These are phyloP conservation scores for Myripristis jacobus DNA, from an alignment of 2,797 vertebrate species.

Conservation along the genomic window DNA sequence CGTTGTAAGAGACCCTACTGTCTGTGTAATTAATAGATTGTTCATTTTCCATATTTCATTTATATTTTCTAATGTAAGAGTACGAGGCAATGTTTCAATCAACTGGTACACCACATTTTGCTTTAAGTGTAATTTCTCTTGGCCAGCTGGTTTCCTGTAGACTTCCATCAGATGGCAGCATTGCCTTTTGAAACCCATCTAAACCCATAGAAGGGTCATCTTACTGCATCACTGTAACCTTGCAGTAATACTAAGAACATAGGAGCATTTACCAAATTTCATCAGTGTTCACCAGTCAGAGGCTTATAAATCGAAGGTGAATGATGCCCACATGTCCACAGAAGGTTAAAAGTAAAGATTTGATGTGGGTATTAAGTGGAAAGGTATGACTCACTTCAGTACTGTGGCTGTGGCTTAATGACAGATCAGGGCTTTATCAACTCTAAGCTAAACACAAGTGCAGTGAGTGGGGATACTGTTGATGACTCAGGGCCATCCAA, in stretches of 20 bases:
- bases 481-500: constrained; percentile 11
- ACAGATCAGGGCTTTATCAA: constrained; percentile 17
- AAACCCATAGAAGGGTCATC: constrained; percentile 10
- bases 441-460: background rate
- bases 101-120: background rate
- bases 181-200: constrained; percentile 61
- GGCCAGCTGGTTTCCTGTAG: constrained; percentile 22
- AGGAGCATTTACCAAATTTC: constrained; percentile 24
- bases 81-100: background rate
- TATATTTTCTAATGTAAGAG: background rate
- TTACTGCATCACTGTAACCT: constrained; percentile 33
- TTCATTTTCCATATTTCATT: background rate
- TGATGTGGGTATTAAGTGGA: constrained; percentile 22
- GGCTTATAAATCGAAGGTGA: background rate
- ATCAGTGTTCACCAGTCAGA: background rate
- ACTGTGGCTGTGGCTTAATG: constrained; percentile 22
- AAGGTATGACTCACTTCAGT: constrained; percentile 19
- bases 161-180: constrained; percentile 82
- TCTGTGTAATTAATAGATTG: background rate
- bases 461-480: constrained; percentile 2
- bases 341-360: constrained; percentile 27
- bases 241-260: constrained; percentile 35
- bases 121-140: background rate
- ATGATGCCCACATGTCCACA: constrained; percentile 8
- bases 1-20: background rate